Base-by-base conservation (phyloP, 2,888 invertebrate genomes). In the Sclerodermus sp. region DNA sequence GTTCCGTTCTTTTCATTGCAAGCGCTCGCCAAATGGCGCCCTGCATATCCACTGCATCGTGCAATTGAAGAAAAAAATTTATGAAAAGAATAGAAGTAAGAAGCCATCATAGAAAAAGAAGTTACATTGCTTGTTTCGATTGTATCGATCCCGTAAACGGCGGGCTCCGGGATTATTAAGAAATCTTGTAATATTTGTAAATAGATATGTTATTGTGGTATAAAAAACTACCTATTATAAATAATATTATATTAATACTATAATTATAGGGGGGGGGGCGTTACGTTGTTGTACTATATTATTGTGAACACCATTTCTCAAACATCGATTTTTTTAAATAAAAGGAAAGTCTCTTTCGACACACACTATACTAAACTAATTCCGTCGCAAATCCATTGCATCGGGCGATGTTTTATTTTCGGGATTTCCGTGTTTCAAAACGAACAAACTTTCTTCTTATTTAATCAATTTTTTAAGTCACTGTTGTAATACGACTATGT, bases 221-320 rank as follows among this genome's bases (percentile, higher is more conserved):
- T 58, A 49, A 50, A 52, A 34, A 34, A 57, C 55, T 56, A 63
- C 49, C 51, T 63, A 61, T 53, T 54, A 59, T 57, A 53, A 52
- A 54, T 49, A 57, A 50, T 49, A 58, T 51, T 66, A 66, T 63
- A 68, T 57, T 64, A 64, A 65, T 62, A 66, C 64, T 70, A 64
- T 71, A 71, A 71, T 71, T n/a, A n/a, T n/a, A n/a, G n/a, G n/a
- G n/a, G n/a, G n/a, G n/a, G n/a, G n/a, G 65, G 64, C 69, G 69
- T 71, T 70, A 67, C 67, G 68, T 73, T 71, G 68, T 71, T 73
- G 73, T 74, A 74, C 58, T 63, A 72, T 71, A 73, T 73, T 73
- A 74, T 71, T 73, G 72, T 74, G 70, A 74, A 74, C 70, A 75
- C 74, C 74, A 75, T 73, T 74, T 75, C 72, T 74, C 70, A 71